These are phyloP conservation scores for Netelia fuscicornis DNA, from an alignment of 2,888 invertebrate species.

Conservation along the genomic window DNA sequence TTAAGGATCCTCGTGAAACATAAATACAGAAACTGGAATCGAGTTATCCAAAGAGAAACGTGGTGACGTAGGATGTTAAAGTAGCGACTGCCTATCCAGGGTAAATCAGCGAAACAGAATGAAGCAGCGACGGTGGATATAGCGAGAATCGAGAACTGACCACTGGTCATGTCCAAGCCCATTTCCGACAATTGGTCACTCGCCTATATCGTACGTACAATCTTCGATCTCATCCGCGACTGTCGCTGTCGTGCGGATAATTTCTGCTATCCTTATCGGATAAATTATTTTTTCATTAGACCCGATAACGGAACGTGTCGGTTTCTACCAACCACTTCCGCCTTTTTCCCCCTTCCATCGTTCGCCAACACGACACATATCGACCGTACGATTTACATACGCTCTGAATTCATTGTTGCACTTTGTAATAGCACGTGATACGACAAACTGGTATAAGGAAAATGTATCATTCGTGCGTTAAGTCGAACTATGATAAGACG, in stretches of 20 bases:
- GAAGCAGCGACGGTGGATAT: constrained; percentile 4
- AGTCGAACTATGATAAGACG: too few species aligned
- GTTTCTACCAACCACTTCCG: background rate
- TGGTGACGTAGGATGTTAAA: too few species aligned
- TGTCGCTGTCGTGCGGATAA: constrained; percentile 17
- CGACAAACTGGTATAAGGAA: background rate
- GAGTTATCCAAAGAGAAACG: constrained; percentile 36
- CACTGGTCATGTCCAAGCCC: background rate
- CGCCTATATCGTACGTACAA: background rate
- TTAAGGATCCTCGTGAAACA: constrained; percentile 19
- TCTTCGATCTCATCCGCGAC: background rate
- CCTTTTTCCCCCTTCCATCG: background rate
- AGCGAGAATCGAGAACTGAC: constrained; percentile 7
- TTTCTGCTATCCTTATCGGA: constrained; percentile 36
- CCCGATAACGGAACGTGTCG: constrained; percentile 7
- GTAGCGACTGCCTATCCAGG: too few species aligned
- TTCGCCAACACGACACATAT: background rate
- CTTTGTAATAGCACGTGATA: constrained; percentile 53
- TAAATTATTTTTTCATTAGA: background rate
- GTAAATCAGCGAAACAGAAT: background rate
- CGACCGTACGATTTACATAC: background rate
- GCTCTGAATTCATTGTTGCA: constrained; percentile 46
- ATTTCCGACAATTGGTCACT: constrained; percentile 22
- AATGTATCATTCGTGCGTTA: background rate
- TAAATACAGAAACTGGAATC: background rate